Evolutionary conservation across 2,113 vertebrate species (phyloP), one percentile per base, ranked within the genome.

Genomic region (Corydoras sp.): DNA sequence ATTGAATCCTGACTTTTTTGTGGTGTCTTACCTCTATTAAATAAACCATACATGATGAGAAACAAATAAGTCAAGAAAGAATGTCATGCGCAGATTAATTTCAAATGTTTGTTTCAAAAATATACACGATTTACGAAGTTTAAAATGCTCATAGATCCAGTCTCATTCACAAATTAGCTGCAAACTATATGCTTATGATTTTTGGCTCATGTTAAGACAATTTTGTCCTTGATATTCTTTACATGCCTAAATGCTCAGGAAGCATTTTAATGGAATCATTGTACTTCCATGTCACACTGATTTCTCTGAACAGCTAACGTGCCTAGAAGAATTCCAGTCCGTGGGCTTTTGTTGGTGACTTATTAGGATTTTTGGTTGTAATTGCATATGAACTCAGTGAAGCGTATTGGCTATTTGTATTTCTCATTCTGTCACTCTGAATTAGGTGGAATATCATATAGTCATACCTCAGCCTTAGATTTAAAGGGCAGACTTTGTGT

Each of bases 241-340:
- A 14, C 10, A 58, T 15, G 32, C 54, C 14, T 72, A 54, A 50
- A 30, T 65, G 29, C 48, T 54, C 59, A 55, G 7, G 10, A 12
- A 35, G 43, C 3, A 31, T 72, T 65, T 15, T 31, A 13, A 30
- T 66, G 55, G 56, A 3, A 35, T 30, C 13, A 43, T 73, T 10
- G 29, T 11, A 65, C 56, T 35, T 53, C 50, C 30, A 65, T 31
- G 69, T 60, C 32, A 65, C 31, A 63, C 30, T 6, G 10, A n/a
- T 69, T 77, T 61, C 18, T 59, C 13, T 70, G 63, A 64, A 69
- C 29, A 13, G 49, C 49, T 59, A 43, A 7, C 55, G 58, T 69
- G 66, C 55, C 43, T n/a, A 2, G 58, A 68, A 65, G 14, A 43
- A 30, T 61, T 66, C 59, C 35, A 54, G 5, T 65, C 64, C 65